Evolutionary conservation across 1,140 invertebrate species (phyloP), one percentile per base, ranked within the genome.

Genomic region (Magallana angulata): DNA sequence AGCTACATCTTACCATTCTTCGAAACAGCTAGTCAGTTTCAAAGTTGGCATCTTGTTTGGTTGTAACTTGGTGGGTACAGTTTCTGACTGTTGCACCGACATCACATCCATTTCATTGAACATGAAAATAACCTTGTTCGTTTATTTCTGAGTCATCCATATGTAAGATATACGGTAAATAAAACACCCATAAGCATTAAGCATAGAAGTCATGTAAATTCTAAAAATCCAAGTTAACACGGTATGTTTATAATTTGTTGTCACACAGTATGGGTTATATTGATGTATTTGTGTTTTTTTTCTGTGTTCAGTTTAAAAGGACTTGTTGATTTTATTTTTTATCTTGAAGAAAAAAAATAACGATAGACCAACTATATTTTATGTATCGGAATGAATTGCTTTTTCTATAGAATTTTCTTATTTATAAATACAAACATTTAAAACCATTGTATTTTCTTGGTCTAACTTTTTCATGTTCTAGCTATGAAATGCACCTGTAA

Each of bases 221-320:
- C 68, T 48, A 48, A 48, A 48, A 48, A 76, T 8, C 68, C 68
- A 76, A 12, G 0, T 30, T 18, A 30, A 76, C 68, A 76, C 68
- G 68, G 68, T 76, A 76, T 76, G 68, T 76, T 48, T 76, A 36
- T 30, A 76, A 48, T 76, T 76, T 76, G 68, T 76, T 76, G 68
- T 76, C 24, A 76, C 68, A 76, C 24, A 76, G 30, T 30, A 76
- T 76, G 68, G 18, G 24, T 76, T 76, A 76, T 76, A 76, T 76
- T 76, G 24, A 76, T 76, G 68, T 76, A 76, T 76, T 76, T 12
- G 7, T 76, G 18, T 36, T 76, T 9, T 76, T 76, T 16, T 64
- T 76, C 68, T 76, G 68, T 76, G 68, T 76, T 76, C 68, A 76
- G 24, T 76, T 76, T 76, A 76, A 48, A 76, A 64, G 16, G 16